Conservation (phyloP, 92 coral and sea anemone genomes). For the Umimayanthus chanpuru region DNA sequence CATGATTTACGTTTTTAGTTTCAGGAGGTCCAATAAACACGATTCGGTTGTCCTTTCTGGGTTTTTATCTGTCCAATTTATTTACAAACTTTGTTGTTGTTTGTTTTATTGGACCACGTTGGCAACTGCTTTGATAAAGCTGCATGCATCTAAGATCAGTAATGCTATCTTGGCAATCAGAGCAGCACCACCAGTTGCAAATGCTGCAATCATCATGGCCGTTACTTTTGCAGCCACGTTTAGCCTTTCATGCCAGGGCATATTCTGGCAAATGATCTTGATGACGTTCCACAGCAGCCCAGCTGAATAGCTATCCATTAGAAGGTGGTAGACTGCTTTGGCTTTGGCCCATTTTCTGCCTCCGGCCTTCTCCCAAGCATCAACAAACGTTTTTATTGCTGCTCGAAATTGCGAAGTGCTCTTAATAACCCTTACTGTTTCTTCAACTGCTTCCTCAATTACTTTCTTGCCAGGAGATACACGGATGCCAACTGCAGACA, state of each 20-base stretch:
- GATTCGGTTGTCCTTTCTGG: too few species aligned
- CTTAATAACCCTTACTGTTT: neutral
- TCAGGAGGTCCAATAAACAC: too few species aligned
- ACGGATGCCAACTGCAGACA: conserved; percentile 54
- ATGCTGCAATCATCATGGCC: conserved; percentile 60
- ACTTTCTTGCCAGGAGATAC: neutral
- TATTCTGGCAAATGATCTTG: conserved; percentile 57
- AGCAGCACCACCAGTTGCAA: conserved; percentile 36
- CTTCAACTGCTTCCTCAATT: conserved; percentile 39
- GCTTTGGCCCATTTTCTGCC: conserved; percentile 46
- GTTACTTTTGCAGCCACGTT: conserved; percentile 57
- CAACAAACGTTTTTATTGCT: conserved; percentile 49
- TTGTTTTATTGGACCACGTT: conserved; percentile 46
- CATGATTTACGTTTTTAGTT: too few species aligned
- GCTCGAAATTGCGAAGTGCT: conserved; percentile 28
- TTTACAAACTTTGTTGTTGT: neutral
- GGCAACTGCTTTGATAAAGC: conserved; percentile 53
- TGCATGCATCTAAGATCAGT: conserved; percentile 43
- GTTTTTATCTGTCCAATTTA: too few species aligned
- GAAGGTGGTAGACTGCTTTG: conserved; percentile 56
- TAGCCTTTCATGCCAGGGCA: conserved; percentile 62
- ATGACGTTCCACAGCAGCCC: conserved; percentile 57
- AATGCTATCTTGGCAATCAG: conserved; percentile 62
- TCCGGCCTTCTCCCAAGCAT: conserved; percentile 59
- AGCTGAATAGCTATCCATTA: conserved; percentile 37